Base-by-base conservation (phyloP, 2,113 vertebrate species). In the Poeciliopsis prolifica region DNA sequence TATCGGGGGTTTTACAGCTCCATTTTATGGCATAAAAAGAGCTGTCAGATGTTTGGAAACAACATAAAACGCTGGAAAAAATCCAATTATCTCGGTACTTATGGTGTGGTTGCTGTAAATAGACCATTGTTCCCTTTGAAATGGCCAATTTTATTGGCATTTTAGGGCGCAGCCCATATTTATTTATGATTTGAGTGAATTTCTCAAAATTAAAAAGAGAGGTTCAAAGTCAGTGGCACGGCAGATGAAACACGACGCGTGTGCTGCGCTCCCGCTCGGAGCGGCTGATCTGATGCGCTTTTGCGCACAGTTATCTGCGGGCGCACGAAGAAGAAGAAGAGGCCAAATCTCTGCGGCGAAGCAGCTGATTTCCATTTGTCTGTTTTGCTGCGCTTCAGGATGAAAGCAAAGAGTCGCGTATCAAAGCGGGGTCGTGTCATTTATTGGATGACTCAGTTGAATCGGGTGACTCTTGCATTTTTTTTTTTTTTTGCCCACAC, bases 51-150 rank as follows among this genome's bases (percentile, higher is more conserved):
- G 60, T 79, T 75, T 62, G 61, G 70, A 83, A 83, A 88, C 24
- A 33, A 81, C 83, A 81, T 65, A 0, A 78, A 75, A 82, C 70
- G 26, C 19, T 15, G 30, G 13, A 10, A 74, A 79, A 86, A 78
- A 68, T 78, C 78, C 40, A 73, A 73, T 61, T 37, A 69, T 31
- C 13, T 29, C 71, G 48, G 69, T 85, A 58, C 65, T 82, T 67
- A 83, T 65, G 17, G 35, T 80, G 86, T 30, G 80, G 80, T 83
- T 60, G 58, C 58, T 68, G 54, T 80, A 80, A 91, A 87, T 19
- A 77, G 70, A 62, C 71, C 37, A 17, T 33, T 33, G 24, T 58
- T 82, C 54, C 73, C 88, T 86, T 88, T 78, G 81, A 74, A 75
- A 78, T 75, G 64, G 72, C 73, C 61, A 37, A 28, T 64, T 67